Evolutionary conservation across 2,888 invertebrate species (phyloP).

Genomic region (Drosophila limbata): DNA sequence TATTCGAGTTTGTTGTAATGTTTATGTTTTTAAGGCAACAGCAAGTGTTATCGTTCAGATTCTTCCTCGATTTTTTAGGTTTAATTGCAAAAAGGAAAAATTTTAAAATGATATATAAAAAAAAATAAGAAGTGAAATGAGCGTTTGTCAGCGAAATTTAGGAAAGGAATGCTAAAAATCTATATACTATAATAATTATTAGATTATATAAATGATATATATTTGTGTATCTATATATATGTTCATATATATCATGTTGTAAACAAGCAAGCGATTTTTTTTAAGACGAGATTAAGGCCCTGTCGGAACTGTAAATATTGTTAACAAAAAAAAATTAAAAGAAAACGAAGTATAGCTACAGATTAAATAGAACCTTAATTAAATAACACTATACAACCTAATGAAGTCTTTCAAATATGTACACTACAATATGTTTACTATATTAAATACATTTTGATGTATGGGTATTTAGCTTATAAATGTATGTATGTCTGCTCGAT

Average conservation of each 20-base stretch:
- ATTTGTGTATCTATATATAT: conserved; percentile 44
- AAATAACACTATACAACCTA: conserved; percentile 35
- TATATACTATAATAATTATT: conserved; percentile 33
- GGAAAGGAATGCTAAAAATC: conserved; percentile 40
- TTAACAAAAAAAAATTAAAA: conserved; percentile 53
- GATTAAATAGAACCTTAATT: conserved; percentile 63
- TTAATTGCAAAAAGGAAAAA: conserved; percentile 35
- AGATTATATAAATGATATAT: conserved; percentile 40
- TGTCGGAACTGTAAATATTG: conserved; percentile 72
- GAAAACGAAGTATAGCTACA: conserved; percentile 43
- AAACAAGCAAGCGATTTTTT: conserved; percentile 63
- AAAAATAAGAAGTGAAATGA: conserved; percentile 24
- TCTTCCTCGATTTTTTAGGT: conserved; percentile 54
- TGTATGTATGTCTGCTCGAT: conserved; percentile 27
- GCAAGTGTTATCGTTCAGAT: conserved; percentile 68
- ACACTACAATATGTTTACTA: conserved; percentile 6
- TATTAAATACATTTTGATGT: conserved; percentile 7
- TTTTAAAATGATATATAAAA: conserved; percentile 27
- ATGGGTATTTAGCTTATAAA: conserved; percentile 40
- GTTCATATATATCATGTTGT: conserved; percentile 65
- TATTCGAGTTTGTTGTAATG: conserved; percentile 70
- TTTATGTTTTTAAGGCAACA: conserved; percentile 61
- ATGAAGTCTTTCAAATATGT: conserved; percentile 42
- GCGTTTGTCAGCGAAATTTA: conserved; percentile 27
- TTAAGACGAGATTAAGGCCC: conserved; percentile 56